phyloP scores from a whole-genome alignment of 2,113 vertebrate species.

The Ivindomyrus marchei region DNA sequence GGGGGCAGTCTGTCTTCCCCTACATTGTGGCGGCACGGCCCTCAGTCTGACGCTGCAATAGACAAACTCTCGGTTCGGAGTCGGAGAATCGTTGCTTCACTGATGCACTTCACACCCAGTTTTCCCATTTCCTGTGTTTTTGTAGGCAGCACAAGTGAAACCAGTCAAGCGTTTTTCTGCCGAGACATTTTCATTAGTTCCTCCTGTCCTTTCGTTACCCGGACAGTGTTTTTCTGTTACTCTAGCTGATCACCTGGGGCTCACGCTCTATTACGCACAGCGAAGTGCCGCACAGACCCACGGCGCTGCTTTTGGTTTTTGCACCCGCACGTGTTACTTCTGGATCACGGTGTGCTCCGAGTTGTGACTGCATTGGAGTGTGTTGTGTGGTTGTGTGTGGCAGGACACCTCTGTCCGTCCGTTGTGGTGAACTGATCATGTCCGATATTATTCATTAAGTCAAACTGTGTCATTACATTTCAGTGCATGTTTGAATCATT shows the following conservation, averaged over 20 bases:
- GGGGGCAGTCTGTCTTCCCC: neutral
- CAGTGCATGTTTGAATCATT: neutral
- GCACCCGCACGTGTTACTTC: neutral
- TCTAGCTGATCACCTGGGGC: neutral
- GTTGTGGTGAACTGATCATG: neutral
- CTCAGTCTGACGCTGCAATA: neutral
- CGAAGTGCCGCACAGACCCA: neutral
- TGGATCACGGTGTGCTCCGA: neutral
- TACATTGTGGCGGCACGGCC: neutral
- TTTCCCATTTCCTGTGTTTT: neutral
- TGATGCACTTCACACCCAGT: neutral
- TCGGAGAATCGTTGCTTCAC: neutral
- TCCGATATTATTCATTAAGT: neutral
- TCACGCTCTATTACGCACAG: neutral
- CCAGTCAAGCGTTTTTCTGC: neutral
- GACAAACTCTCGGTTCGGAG: neutral
- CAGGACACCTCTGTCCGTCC: neutral
- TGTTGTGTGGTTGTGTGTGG: neutral
- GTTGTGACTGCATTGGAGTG: neutral
- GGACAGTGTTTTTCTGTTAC: neutral
- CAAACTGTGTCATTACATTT: neutral
- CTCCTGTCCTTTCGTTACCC: neutral
- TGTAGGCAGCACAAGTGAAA: neutral
- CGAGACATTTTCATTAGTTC: neutral
- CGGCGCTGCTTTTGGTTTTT: neutral